phyloP scores from a whole-genome alignment of 2,113 vertebrate genomes.

The Perca schrenkii region DNA sequence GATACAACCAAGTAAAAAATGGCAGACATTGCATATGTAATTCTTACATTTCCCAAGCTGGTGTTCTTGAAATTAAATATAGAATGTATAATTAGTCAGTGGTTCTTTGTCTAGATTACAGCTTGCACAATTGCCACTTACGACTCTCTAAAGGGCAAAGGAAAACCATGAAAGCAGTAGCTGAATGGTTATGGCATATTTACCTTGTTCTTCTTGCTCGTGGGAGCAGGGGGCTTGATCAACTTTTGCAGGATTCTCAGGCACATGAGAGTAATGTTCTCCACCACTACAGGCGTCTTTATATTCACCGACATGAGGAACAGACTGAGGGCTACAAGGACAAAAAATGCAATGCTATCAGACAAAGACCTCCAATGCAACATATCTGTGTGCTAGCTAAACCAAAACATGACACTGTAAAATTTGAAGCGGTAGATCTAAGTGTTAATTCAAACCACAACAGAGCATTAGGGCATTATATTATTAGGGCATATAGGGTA shows the following conservation, averaged over 20 bases:
- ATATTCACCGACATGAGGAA: conserved; percentile 99
- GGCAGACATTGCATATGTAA: background rate
- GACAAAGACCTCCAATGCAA: background rate
- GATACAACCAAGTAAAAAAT: background rate
- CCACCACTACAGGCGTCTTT: conserved; percentile 98
- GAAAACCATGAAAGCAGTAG: background rate
- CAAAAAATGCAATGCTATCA: background rate
- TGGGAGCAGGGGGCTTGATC: conserved; percentile 97
- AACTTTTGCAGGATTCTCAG: conserved; percentile 97
- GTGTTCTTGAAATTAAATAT: background rate
- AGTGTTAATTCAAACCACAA: background rate
- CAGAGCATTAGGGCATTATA: no score
- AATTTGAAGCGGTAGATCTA: background rate
- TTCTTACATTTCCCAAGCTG: background rate
- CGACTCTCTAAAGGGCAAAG: background rate
- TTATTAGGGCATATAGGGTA: no score
- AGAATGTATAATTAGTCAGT: background rate
- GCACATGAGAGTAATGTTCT: conserved; percentile 99
- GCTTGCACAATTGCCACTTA: background rate
- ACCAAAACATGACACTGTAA: background rate
- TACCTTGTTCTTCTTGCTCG: conserved; percentile 99
- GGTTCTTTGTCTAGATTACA: background rate
- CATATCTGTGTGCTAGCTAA: background rate
- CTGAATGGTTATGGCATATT: background rate
- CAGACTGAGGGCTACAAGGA: conserved; percentile 90